These are phyloP conservation scores for Chaetoderma sp. DNA, from an alignment of 2,888 invertebrate genomes.

Conservation along the genomic window DNA sequence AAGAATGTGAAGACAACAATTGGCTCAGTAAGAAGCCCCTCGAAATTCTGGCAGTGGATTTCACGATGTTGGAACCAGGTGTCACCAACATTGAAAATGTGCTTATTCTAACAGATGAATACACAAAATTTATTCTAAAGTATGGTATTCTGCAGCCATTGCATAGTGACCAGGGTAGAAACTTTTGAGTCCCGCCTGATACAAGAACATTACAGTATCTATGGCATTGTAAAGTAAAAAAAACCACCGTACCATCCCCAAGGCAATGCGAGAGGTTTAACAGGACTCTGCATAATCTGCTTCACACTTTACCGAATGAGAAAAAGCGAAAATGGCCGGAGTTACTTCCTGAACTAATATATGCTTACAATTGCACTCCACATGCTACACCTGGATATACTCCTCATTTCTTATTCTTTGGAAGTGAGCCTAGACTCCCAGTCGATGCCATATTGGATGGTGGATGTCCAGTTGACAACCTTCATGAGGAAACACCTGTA, in stretches of 20 bases:
- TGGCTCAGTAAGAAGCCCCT: no score
- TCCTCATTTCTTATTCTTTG: constrained; percentile 3
- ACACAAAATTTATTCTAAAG: no score
- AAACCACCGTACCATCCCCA: constrained; percentile 7
- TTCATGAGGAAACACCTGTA: neutral
- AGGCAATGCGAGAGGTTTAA: constrained; percentile 11
- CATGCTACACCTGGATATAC: constrained; percentile 1
- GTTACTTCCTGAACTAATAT: neutral
- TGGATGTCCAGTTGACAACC: neutral
- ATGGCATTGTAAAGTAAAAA: neutral
- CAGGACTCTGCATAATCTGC: constrained; percentile 7
- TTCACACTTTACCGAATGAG: neutral
- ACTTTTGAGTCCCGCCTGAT: constrained; percentile 9
- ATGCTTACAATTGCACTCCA: neutral
- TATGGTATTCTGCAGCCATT: constrained; percentile 17
- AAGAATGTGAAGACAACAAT: no score
- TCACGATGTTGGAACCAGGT: no score
- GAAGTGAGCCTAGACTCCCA: constrained; percentile 2
- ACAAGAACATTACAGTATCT: constrained; percentile 6
- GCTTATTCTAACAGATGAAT: no score
- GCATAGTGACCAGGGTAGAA: constrained; percentile 12
- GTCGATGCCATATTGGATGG: neutral
- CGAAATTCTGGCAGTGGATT: no score
- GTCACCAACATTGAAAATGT: no score
- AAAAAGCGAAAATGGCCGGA: constrained; percentile 1